A percentile compares a stretch with the other conserved stretches of the same genome.
Evolutionary conservation across 2,113 vertebrate genomes (phyloP).

Genomic region (Brachionichthys hirsutus): DNA sequence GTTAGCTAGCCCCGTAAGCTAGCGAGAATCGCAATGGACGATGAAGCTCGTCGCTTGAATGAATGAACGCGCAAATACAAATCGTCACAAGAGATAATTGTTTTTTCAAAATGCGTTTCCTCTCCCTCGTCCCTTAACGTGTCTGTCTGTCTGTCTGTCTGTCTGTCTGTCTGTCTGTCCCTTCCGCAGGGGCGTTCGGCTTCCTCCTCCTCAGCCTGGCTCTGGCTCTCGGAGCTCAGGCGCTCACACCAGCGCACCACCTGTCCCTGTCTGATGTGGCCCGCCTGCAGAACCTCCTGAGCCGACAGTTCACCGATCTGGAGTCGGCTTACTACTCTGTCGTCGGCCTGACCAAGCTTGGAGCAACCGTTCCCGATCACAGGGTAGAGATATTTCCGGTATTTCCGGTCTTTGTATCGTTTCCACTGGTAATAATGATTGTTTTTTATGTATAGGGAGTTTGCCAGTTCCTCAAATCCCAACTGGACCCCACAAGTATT

Average conservation of each 20-base stretch:
- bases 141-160: too few relatives aligned
- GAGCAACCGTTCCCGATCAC: conserved; percentile 79
- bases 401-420: too few relatives aligned
- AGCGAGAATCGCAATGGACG: conserved; percentile 12
- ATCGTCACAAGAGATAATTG: neutral
- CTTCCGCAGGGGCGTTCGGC: conserved; percentile 73
- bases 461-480: conserved; percentile 88
- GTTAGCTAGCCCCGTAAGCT: conserved; percentile 17
- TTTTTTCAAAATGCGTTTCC: too few relatives aligned
- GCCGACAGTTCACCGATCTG: conserved; percentile 81
- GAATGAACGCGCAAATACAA: conserved; percentile 25
- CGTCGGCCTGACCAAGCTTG: conserved; percentile 84
- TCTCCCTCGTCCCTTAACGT: neutral
- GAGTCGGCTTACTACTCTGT: conserved; percentile 87
- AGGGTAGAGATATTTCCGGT: conserved; percentile 66
- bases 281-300: conserved; percentile 82
- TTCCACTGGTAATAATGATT: too few relatives aligned
- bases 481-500: conserved; percentile 84
- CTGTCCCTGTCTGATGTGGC: conserved; percentile 85
- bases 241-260: conserved; percentile 86
- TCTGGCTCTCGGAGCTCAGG: conserved; percentile 61
- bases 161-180: too few relatives aligned
- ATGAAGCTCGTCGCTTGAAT: conserved; percentile 16
- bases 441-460: conserved; percentile 77
- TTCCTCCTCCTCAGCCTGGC: conserved; percentile 76